A percentile compares a stretch with the other conserved stretches of the same genome.
These are phyloP conservation scores for Drosophila antonietae DNA, from an alignment of 2,888 invertebrate genomes.

Conservation along the genomic window DNA sequence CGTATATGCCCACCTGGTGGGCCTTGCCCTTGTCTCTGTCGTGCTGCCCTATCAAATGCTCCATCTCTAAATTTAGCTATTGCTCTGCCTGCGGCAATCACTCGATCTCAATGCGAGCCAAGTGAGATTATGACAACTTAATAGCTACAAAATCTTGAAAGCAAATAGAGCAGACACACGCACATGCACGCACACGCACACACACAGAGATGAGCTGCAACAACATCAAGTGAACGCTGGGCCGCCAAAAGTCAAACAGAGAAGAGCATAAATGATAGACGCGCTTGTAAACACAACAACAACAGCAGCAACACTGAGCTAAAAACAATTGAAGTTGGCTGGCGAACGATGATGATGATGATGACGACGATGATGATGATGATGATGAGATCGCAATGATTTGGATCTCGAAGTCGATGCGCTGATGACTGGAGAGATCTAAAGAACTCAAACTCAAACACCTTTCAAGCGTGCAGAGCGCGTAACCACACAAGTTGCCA, in stretches of 20 bases:
- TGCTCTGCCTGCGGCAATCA: constrained; percentile 55
- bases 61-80: constrained; percentile 11
- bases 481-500: constrained; percentile 74
- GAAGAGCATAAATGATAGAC: constrained; percentile 67
- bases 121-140: constrained; percentile 75
- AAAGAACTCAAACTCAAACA: constrained; percentile 79
- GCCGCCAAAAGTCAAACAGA: constrained; percentile 63
- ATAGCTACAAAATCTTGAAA: constrained; percentile 67
- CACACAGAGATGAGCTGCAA: constrained; percentile 34
- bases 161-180: constrained; percentile 72
- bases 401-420: constrained; percentile 63
- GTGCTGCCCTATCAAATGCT: background rate
- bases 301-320: constrained; percentile 35
- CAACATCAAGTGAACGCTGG: constrained; percentile 34
- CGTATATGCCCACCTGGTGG: constrained; percentile 46
- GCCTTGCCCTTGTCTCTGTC: constrained; percentile 41
- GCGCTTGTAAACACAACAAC: constrained; percentile 60
- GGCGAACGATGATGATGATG: constrained; percentile 54
- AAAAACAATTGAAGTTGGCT: constrained; percentile 74
- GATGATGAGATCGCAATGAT: constrained; percentile 69
- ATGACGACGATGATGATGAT: constrained; percentile 38
- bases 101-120: constrained; percentile 59
- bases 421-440: constrained; percentile 77
- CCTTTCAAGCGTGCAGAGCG: constrained; percentile 74
- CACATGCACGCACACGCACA: constrained; percentile 17